phyloP scores from a whole-genome alignment of 2,888 invertebrate species.

The Cephus runcator region DNA sequence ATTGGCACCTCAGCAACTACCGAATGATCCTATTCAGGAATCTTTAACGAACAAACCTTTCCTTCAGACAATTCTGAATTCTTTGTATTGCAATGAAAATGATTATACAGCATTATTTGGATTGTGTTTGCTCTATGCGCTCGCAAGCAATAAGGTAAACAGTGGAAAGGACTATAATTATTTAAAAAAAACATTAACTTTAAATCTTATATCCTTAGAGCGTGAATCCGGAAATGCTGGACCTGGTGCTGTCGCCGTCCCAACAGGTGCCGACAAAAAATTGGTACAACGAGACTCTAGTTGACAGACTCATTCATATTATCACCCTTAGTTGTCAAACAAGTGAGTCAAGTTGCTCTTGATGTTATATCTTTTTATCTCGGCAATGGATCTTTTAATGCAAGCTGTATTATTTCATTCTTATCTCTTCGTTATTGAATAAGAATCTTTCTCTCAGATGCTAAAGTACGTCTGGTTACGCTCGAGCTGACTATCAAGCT shows the following conservation, averaged over 20 bases:
- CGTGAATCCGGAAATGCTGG: slow-evolving; percentile 83
- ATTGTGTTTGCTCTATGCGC: slow-evolving; percentile 90
- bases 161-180: background rate
- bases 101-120: slow-evolving; percentile 94
- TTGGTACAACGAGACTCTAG: slow-evolving; percentile 84
- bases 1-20: slow-evolving; percentile 34
- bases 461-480: slow-evolving; percentile 91
- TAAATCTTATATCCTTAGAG: slow-evolving; percentile 69
- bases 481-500: slow-evolving; percentile 88
- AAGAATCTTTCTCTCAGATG: slow-evolving; percentile 68
- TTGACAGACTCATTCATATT: slow-evolving; percentile 86
- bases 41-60: slow-evolving; percentile 79
- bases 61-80: slow-evolving; percentile 87
- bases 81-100: slow-evolving; percentile 90
- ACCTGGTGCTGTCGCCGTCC: slow-evolving; percentile 79
- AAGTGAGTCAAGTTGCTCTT: slow-evolving; percentile 70
- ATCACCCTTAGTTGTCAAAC: slow-evolving; percentile 87
- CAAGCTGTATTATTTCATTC: slow-evolving; percentile 4
- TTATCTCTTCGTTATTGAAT: slow-evolving; percentile 8
- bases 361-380: background rate
- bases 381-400: background rate
- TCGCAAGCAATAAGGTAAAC: slow-evolving; percentile 91
- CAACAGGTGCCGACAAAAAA: slow-evolving; percentile 67
- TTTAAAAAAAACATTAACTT: slow-evolving; percentile 17
- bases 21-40: slow-evolving; percentile 44